These are phyloP conservation scores for Rhabdornis inornatus DNA, from an alignment of 2,113 vertebrate species.

Conservation along the genomic window DNA sequence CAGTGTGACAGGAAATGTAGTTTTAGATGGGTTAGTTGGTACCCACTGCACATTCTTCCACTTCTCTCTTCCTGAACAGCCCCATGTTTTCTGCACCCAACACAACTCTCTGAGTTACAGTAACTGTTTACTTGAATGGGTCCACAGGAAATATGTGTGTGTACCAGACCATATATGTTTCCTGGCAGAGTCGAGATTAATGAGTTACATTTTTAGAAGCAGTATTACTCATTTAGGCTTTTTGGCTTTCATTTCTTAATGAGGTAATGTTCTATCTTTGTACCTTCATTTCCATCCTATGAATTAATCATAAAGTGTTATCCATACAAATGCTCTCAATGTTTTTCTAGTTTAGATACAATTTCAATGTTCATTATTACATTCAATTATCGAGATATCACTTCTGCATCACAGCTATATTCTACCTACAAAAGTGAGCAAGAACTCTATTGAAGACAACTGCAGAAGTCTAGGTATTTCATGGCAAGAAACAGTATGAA, in stretches of 20 bases:
- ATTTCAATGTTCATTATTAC: background rate
- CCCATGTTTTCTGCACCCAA: background rate
- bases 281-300: background rate
- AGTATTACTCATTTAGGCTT: background rate
- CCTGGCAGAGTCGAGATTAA: background rate
- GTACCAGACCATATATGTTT: background rate
- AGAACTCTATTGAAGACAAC: background rate
- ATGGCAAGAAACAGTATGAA: background rate
- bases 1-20: background rate
- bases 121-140: background rate
- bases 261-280: background rate
- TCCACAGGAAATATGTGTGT: background rate
- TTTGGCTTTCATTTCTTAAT: conserved; percentile 22
- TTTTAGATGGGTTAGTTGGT: background rate
- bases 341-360: background rate
- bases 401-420: background rate
- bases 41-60: background rate
- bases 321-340: background rate
- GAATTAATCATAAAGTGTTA: conserved; percentile 19
- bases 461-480: background rate
- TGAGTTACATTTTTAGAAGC: conserved; percentile 4
- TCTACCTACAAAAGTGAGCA: background rate
- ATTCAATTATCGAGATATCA: background rate
- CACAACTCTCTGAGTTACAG: background rate
- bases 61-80: background rate